Conservation (phyloP, 2,888 invertebrate genomes). For the Polyploca ridens region DNA sequence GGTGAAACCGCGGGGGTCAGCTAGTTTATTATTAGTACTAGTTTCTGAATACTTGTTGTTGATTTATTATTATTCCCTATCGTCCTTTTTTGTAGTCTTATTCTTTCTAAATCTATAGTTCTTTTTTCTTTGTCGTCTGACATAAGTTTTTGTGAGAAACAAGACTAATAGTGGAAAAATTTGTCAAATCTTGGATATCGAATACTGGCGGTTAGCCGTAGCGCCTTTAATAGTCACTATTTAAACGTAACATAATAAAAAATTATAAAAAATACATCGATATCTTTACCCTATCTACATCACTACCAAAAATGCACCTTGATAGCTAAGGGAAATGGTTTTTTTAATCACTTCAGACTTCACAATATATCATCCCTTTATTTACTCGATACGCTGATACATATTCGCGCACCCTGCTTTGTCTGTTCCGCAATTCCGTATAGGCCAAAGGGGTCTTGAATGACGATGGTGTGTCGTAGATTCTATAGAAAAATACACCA, state of each 20-base stretch:
- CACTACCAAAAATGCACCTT: conserved; percentile 77
- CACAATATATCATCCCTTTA: conserved; percentile 83
- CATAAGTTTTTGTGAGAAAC: too few relatives aligned
- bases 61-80: too few relatives aligned
- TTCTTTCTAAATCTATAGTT: too few relatives aligned
- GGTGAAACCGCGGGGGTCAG: too few relatives aligned
- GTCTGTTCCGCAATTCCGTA: conserved; percentile 57
- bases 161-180: too few relatives aligned
- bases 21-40: too few relatives aligned
- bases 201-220: too few relatives aligned
- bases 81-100: too few relatives aligned
- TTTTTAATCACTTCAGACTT: conserved; percentile 78
- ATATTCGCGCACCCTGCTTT: conserved; percentile 78
- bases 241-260: neutral
- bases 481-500: conserved; percentile 50
- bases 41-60: too few relatives aligned
- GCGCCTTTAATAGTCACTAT: neutral
- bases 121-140: too few relatives aligned
- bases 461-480: conserved; percentile 45
- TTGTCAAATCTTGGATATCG: too few relatives aligned
- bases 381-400: conserved; percentile 72
- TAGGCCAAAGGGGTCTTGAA: conserved; percentile 58
- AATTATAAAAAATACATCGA: conserved; percentile 28
- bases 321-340: conserved; percentile 79
- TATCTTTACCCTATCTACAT: conserved; percentile 24